Percentiles rank a stretch among this genome's conserved stretches.
phyloP scores from a whole-genome alignment of 2,888 invertebrate species.

The Synanthedon andrenaeformis region DNA sequence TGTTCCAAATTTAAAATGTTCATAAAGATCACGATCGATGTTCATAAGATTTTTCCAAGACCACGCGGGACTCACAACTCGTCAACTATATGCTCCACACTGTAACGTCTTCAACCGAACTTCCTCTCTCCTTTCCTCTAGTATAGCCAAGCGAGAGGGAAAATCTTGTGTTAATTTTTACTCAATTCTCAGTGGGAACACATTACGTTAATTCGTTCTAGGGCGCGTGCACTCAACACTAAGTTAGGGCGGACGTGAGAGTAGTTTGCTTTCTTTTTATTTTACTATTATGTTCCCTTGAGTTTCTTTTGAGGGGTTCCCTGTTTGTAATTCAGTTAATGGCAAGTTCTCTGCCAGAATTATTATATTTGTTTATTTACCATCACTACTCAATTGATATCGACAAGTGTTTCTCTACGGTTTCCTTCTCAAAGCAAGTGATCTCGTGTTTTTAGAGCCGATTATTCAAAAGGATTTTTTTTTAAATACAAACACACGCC shows the following conservation, averaged over 20 bases:
- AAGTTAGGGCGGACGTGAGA: slow-evolving; percentile 17
- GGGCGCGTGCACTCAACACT: slow-evolving; percentile 30
- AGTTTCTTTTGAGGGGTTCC: slow-evolving; percentile 16
- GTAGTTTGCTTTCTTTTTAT: slow-evolving; percentile 16
- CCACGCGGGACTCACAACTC: slow-evolving; percentile 25
- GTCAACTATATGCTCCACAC: slow-evolving; percentile 14
- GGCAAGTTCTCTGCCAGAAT: slow-evolving; percentile 9
- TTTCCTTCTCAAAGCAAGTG: too few species aligned
- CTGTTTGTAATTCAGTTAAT: slow-evolving; percentile 25
- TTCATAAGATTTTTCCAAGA: slow-evolving; percentile 19
- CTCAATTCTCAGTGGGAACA: slow-evolving; percentile 30
- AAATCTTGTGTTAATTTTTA: slow-evolving; percentile 26
- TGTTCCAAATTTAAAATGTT: slow-evolving; percentile 27
- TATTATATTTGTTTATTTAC: background rate
- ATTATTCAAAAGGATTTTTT: too few species aligned
- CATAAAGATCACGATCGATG: slow-evolving; percentile 17
- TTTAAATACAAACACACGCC: too few species aligned
- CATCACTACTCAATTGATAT: background rate
- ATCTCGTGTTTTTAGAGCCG: too few species aligned
- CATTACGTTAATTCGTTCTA: slow-evolving; percentile 40
- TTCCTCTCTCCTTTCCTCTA: slow-evolving; percentile 10
- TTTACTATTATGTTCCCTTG: slow-evolving; percentile 6
- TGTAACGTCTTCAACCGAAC: slow-evolving; percentile 7
- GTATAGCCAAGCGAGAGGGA: slow-evolving; percentile 9
- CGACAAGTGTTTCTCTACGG: too few species aligned